A percentile compares a stretch with the other conserved stretches of the same genome.
Conservation (phyloP, 2,888 invertebrate species). For the Odontomyia ornata region DNA sequence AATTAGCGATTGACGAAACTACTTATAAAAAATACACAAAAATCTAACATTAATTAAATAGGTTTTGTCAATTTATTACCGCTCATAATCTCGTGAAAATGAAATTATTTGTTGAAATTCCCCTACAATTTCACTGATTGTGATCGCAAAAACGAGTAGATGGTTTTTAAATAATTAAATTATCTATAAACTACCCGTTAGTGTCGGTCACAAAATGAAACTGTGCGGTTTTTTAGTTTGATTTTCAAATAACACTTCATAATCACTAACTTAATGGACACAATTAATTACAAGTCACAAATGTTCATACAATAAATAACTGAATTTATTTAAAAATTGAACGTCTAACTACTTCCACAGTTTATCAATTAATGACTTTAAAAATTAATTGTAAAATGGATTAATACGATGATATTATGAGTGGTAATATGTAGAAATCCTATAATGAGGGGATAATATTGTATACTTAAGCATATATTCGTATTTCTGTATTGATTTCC, state of each 20-base stretch:
- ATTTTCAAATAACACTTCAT: background rate
- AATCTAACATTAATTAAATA: no score
- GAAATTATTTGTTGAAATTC: background rate
- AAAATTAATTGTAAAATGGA: slow-evolving; percentile 54
- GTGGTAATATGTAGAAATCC: slow-evolving; percentile 1
- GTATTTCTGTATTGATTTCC: background rate
- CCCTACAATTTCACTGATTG: slow-evolving; percentile 63
- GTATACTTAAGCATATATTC: background rate
- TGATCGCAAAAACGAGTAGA: slow-evolving; percentile 66
- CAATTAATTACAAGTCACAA: no score
- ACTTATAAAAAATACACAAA: no score
- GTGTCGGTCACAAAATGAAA: slow-evolving; percentile 66
- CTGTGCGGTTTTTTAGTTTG: slow-evolving; percentile 53
- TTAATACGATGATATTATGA: slow-evolving; percentile 50
- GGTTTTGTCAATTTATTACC: no score
- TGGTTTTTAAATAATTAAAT: slow-evolving; percentile 43
- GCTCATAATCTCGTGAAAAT: no score
- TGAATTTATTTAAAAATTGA: background rate
- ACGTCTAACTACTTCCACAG: slow-evolving; percentile 51
- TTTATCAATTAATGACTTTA: slow-evolving; percentile 51
- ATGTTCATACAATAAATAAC: no score
- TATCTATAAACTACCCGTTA: slow-evolving; percentile 61
- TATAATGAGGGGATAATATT: slow-evolving; percentile 32
- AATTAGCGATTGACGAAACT: no score
- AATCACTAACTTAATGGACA: no score